Percentiles rank a stretch among this genome's conserved stretches.
Evolutionary conservation across 2,797 vertebrate species (phyloP).

Genomic region (Sandelia bainsii): DNA sequence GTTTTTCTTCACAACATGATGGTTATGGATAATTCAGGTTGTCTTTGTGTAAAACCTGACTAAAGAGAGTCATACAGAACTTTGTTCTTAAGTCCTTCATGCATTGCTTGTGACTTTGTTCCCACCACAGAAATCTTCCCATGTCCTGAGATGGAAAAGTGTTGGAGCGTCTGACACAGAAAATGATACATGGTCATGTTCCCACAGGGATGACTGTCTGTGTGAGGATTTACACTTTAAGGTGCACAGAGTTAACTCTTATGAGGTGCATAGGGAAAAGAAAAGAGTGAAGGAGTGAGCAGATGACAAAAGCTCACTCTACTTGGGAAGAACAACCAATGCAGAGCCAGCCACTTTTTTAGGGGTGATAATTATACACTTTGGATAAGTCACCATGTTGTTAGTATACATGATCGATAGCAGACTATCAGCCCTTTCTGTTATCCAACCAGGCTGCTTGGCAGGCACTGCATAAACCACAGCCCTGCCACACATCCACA

Average conservation of each 20-base stretch:
- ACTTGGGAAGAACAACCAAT: constrained; percentile 44
- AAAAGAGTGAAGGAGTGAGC: constrained; percentile 25
- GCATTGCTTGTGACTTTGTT: not conserved
- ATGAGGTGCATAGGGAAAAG: not conserved
- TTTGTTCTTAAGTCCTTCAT: too few relatives aligned
- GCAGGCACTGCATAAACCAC: constrained; percentile 63
- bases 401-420: constrained; percentile 84
- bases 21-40: too few relatives aligned
- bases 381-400: constrained; percentile 71
- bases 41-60: too few relatives aligned
- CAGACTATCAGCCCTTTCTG: constrained; percentile 74
- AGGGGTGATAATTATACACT: constrained; percentile 80
- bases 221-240: constrained; percentile 32
- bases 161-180: constrained; percentile 38
- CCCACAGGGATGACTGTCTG: constrained; percentile 24
- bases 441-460: constrained; percentile 58
- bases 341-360: constrained; percentile 76
- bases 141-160: constrained; percentile 34
- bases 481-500: constrained; percentile 48
- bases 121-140: constrained; percentile 14
- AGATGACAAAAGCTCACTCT: constrained; percentile 53
- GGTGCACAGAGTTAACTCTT: constrained; percentile 29
- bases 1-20: too few relatives aligned
- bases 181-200: constrained; percentile 17
- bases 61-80: too few relatives aligned